Evolutionary conservation across 2,113 vertebrate species (phyloP), one percentile per base, ranked within the genome.

Genomic region (Loxodonta africana): DNA sequence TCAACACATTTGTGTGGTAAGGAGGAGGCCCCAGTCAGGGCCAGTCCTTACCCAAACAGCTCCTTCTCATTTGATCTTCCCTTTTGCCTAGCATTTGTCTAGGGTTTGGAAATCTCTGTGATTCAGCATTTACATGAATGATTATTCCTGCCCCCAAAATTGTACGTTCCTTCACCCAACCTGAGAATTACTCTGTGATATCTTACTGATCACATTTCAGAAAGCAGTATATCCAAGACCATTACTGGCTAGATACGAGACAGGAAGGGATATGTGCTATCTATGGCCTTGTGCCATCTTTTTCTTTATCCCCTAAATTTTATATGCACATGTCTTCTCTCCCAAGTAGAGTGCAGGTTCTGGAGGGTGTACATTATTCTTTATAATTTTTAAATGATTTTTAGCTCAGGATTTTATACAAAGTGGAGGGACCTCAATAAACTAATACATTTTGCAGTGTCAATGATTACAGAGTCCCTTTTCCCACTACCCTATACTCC

Each of bases 1-100:
- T 93, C 80, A 88, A 94, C 96, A 94, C 78, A 83, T 92, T 95
- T 97, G 82, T 97, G 77, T 51, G 17, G n/a, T 51, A 78, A 93
- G 25, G 17, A 20, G 46, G 77, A 57, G 87, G 30, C 10, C 26
- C 73, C 44, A 30, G n/a, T 33, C 46, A 41, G 73, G 63, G 48
- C 53, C 57, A 25, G 67, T 74, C 65, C 33, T 84, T 37, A 60
- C 17, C 14, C 83, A 37, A 85, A 80, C 1, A 71, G 33, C 46
- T 65, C 9, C 18, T 65, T 26, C 69, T 86, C 37, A 51, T 84
- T 81, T 62, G 12, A 65, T 69, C 78, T 69, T 83, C 33, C 48
- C 46, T 30, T 78, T 85, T 71, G 28, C 65, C 63, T 62, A 62
- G n/a, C 67, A 7, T 76, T 95, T 30, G 11, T 67, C 74, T 63